Evolutionary conservation across 2,888 invertebrate species (phyloP).

Genomic region (Ypsolopha scabrella): DNA sequence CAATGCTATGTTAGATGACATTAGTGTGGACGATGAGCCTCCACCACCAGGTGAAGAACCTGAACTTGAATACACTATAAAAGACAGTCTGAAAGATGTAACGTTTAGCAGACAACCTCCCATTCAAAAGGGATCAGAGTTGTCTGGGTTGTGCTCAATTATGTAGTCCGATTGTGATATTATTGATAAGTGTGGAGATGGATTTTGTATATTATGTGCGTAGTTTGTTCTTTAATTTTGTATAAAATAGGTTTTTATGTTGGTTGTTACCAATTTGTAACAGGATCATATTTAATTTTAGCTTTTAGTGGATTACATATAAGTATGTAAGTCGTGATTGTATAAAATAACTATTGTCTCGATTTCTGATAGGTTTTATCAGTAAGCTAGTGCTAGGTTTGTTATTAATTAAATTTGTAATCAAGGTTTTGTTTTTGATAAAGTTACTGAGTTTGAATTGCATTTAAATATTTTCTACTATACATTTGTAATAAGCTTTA

Average conservation of each 20-base stretch:
- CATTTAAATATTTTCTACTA: neutral
- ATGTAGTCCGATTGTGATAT: constrained; percentile 66
- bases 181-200: constrained; percentile 1
- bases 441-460: constrained; percentile 6
- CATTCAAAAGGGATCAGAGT: constrained; percentile 79
- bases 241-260: neutral
- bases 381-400: neutral
- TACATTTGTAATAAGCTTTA: neutral
- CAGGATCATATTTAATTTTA: neutral
- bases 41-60: constrained; percentile 71
- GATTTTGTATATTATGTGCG: constrained; percentile 5
- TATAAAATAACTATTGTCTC: neutral
- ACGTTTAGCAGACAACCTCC: constrained; percentile 79
- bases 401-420: neutral
- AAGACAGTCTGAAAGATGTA: constrained; percentile 74
- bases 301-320: neutral
- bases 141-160: constrained; percentile 88
- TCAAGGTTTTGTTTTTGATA: constrained; percentile 9
- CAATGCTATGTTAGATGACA: constrained; percentile 36
- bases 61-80: constrained; percentile 66
- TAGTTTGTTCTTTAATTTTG: constrained; percentile 1
- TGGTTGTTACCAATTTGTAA: neutral
- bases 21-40: constrained; percentile 60
- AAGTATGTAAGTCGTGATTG: neutral
- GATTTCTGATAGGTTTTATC: neutral